Evolutionary conservation across 2,888 invertebrate genomes (phyloP), one percentile per base, ranked within the genome.

Genomic region (Crepidodera aurea): DNA sequence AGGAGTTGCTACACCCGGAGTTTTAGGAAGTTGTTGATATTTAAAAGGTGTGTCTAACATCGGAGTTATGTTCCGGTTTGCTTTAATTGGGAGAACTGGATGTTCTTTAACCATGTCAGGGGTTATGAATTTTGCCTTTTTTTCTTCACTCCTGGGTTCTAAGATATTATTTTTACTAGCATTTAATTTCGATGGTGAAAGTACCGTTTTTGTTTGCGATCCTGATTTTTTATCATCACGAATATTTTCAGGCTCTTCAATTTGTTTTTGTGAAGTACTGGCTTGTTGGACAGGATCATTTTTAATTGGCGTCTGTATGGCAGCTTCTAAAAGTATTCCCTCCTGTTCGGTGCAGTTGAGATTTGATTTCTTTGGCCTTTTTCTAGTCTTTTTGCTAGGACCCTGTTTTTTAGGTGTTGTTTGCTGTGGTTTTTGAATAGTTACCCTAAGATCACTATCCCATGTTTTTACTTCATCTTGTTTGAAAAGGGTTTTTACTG

Each of bases 171-270:
- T 68, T 61, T 73, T 46, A 66, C 76, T 77, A 50, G 67, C 77
- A 0, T 74, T 73, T 42, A 75, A 62, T 64, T 77, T 77, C 1
- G 75, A 75, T n/a, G 76, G 76, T 1, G 75, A 76, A 1, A 75
- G 55, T 40, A 77, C 64, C 1, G 53, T 58, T 40, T 63, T 69
- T 13, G 18, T 44, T n/a, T 57, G 46, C 10, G 62, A 10, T 3
- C 5, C 15, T 5, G 25, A 15, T 32, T 40, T 51, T 18, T 19
- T 34, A 29, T 42, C 27, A 8, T 44, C 34, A 34, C 19, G 13
- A 6, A 37, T 16, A 25, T 16, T 13, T 27, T 42, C 12, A n/a
- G 19, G 12, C 12, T 51, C 13, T n/a, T 51, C 13, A 13, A n/a
- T 4, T 12, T n/a, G 12, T 34, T 34, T 13, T 29, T 29, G 4